Evolutionary conservation across 2,888 invertebrate genomes (phyloP).

Genomic region (Microctonus hyperodae): DNA sequence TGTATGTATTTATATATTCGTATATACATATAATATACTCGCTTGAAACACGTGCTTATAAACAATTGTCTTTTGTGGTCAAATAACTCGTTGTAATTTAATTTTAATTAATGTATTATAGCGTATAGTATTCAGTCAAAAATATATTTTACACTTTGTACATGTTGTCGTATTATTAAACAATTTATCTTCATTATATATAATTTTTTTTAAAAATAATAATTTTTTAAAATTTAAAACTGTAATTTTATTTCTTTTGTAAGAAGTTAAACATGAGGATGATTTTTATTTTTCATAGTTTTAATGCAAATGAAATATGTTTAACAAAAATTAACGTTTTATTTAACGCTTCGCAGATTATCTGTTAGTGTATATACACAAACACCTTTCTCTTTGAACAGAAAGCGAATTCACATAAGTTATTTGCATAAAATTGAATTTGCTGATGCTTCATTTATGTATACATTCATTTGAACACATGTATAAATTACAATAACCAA

Average conservation of each 20-base stretch:
- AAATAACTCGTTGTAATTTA: slow-evolving; percentile 3
- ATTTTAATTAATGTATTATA: too few species aligned
- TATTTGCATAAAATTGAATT: slow-evolving; percentile 1
- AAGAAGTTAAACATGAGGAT: not conserved
- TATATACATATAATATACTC: slow-evolving; percentile 11
- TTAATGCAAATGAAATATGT: not conserved
- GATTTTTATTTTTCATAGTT: not conserved
- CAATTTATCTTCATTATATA: not conserved
- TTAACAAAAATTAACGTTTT: not conserved
- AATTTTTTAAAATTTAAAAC: not conserved
- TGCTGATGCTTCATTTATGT: not conserved
- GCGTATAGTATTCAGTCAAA: not conserved
- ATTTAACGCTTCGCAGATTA: not conserved
- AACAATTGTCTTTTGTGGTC: slow-evolving; percentile 10
- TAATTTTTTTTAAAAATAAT: not conserved
- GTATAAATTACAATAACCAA: not conserved
- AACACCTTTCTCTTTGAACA: not conserved
- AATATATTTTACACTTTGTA: not conserved
- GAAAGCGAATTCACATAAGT: not conserved
- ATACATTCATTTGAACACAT: not conserved
- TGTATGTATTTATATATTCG: slow-evolving; percentile 6
- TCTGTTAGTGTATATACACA: not conserved
- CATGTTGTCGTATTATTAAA: not conserved
- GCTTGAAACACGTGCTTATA: slow-evolving; percentile 21
- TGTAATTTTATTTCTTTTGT: not conserved